Evolutionary conservation across 2,888 invertebrate species (phyloP).

Genomic region (Amphipoea oculea): DNA sequence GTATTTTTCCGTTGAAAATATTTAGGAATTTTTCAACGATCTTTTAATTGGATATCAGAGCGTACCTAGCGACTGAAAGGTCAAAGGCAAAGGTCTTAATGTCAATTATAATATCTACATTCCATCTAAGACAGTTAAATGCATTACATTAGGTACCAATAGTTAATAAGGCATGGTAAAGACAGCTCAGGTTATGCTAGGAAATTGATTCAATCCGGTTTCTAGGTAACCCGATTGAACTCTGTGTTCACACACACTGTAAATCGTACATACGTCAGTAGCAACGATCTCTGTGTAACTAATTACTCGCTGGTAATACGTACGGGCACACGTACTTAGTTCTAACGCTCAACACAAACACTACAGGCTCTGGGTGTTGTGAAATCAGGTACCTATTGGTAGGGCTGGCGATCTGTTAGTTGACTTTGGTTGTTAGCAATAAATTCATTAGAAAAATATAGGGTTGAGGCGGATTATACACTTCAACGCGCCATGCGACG

Average conservation of each 20-base stretch:
- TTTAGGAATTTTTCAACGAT: background rate
- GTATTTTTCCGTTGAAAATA: too few species aligned
- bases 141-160: background rate
- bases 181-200: conserved; percentile 13
- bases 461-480: background rate
- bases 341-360: conserved; percentile 73
- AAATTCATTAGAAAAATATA: background rate
- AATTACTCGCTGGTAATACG: conserved; percentile 67
- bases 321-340: conserved; percentile 52
- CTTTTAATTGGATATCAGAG: background rate
- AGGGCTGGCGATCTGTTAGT: conserved; percentile 63
- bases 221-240: conserved; percentile 28
- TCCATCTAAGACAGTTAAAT: background rate
- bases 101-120: background rate
- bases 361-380: conserved; percentile 62
- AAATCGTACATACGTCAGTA: conserved; percentile 39
- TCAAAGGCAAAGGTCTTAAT: background rate
- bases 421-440: background rate
- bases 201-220: conserved; percentile 25
- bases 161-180: background rate
- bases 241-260: conserved; percentile 24
- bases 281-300: conserved; percentile 58
- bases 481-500: background rate
- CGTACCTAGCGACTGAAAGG: too few species aligned
- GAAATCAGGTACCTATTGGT: conserved; percentile 65